Percentiles rank a stretch among this genome's conserved stretches.
phyloP scores from a whole-genome alignment of 2,888 invertebrate species.

The Amiota mariae region DNA sequence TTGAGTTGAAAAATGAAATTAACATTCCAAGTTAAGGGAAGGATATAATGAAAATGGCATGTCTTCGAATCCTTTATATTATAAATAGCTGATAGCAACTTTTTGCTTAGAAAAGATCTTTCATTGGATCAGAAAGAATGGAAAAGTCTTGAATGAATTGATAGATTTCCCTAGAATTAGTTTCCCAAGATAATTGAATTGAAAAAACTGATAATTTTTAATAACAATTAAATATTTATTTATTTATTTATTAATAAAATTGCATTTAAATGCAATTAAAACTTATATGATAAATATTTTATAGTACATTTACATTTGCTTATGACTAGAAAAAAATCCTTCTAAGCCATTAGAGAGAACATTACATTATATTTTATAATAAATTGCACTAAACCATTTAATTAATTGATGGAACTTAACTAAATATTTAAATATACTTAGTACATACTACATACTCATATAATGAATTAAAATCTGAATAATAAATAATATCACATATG shows the following conservation, averaged over 20 bases:
- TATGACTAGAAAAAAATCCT: too few relatives aligned
- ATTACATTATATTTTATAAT: too few relatives aligned
- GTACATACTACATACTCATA: conserved; percentile 11
- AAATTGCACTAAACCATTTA: conserved; percentile 55
- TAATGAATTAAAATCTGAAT: conserved; percentile 34
- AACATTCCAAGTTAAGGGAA: too few relatives aligned
- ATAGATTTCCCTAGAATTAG: too few relatives aligned
- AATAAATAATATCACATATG: conserved; percentile 65
- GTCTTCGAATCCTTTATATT: too few relatives aligned
- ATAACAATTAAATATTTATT: conserved; percentile 66
- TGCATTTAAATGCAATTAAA: conserved; percentile 17
- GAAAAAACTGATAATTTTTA: conserved; percentile 30
- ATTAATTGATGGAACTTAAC: conserved; percentile 1
- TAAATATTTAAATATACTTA: conserved; percentile 43
- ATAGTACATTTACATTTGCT: conserved; percentile 4
- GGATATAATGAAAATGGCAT: too few relatives aligned
- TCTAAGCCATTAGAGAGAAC: too few relatives aligned
- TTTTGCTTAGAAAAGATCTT: too few relatives aligned
- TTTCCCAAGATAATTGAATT: background rate
- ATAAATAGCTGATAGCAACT: too few relatives aligned
- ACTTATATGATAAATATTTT: conserved; percentile 22
- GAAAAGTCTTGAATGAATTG: too few relatives aligned
- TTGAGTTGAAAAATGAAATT: too few relatives aligned
- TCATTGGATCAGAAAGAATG: too few relatives aligned
- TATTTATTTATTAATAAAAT: conserved; percentile 34